These are phyloP conservation scores for Poeciliopsis retropinna DNA, from an alignment of 2,113 vertebrate genomes.

Conservation along the genomic window DNA sequence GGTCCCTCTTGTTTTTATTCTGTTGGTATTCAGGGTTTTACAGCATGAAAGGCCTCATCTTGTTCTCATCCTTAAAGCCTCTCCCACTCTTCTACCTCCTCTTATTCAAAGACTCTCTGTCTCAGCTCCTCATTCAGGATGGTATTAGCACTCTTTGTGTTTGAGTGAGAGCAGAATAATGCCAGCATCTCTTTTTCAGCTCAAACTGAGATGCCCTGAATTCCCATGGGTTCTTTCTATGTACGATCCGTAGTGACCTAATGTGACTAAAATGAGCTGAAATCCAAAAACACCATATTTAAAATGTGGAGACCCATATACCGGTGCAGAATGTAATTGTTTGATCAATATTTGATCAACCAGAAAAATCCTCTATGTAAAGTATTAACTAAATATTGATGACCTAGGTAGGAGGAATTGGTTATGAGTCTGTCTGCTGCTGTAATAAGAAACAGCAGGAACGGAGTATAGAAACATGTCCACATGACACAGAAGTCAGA, in stretches of 20 bases:
- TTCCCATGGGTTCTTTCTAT: slow-evolving; percentile 38
- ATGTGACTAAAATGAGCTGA: background rate
- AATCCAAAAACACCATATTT: background rate
- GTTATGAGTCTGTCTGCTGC: background rate
- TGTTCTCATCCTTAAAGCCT: slow-evolving; percentile 26
- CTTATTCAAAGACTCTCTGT: slow-evolving; percentile 24
- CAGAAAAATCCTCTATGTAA: background rate
- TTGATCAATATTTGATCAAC: background rate
- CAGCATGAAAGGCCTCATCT: slow-evolving; percentile 26
- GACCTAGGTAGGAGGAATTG: background rate
- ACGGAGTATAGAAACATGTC: too few relatives aligned
- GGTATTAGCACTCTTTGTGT: slow-evolving; percentile 26
- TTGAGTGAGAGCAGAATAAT: slow-evolving; percentile 44
- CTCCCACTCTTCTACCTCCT: slow-evolving; percentile 31
- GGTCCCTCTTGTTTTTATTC: slow-evolving; percentile 17
- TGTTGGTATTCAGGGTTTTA: slow-evolving; percentile 29
- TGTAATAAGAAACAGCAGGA: background rate
- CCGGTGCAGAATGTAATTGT: background rate
- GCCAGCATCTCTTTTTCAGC: slow-evolving; percentile 43
- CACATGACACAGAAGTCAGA: too few relatives aligned
- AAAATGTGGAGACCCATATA: background rate
- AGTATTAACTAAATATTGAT: background rate
- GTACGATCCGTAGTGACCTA: background rate
- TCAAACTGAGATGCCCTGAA: slow-evolving; percentile 49
- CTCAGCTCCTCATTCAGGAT: slow-evolving; percentile 47